phyloP scores from a whole-genome alignment of 2,113 vertebrate species.

The Anas platyrhynchos region DNA sequence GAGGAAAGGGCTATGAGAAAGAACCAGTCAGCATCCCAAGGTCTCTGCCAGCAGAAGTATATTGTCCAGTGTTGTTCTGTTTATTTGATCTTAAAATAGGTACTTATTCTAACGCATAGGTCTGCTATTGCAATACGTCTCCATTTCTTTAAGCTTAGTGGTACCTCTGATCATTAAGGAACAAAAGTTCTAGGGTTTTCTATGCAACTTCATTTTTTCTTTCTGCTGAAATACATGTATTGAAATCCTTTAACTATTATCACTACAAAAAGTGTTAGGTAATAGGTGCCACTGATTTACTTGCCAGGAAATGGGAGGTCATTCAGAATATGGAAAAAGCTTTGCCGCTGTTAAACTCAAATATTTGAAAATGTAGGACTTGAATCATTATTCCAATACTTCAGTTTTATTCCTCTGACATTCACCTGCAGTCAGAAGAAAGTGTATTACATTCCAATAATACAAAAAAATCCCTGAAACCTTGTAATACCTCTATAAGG shows the following conservation, averaged over 20 bases:
- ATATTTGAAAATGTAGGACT: background rate
- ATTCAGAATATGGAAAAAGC: background rate
- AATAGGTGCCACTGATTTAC: background rate
- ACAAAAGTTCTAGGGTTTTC: background rate
- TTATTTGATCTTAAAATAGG: background rate
- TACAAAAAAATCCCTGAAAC: background rate
- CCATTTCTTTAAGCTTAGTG: background rate
- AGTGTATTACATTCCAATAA: background rate
- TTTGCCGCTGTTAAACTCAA: background rate
- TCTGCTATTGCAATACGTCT: background rate
- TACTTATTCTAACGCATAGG: background rate
- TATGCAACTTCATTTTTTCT: background rate
- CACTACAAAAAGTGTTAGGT: background rate
- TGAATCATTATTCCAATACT: background rate
- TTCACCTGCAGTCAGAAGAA: background rate
- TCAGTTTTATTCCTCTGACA: background rate
- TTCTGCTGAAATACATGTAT: background rate
- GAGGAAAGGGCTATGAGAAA: background rate
- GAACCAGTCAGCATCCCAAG: background rate
- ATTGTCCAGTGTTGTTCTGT: background rate
- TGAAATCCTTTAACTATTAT: background rate
- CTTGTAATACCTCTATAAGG: background rate
- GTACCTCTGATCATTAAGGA: background rate
- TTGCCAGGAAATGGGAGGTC: background rate
- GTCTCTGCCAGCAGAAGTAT: background rate